Evolutionary conservation across 1,140 invertebrate species (phyloP).

Genomic region (Diprion similis): DNA sequence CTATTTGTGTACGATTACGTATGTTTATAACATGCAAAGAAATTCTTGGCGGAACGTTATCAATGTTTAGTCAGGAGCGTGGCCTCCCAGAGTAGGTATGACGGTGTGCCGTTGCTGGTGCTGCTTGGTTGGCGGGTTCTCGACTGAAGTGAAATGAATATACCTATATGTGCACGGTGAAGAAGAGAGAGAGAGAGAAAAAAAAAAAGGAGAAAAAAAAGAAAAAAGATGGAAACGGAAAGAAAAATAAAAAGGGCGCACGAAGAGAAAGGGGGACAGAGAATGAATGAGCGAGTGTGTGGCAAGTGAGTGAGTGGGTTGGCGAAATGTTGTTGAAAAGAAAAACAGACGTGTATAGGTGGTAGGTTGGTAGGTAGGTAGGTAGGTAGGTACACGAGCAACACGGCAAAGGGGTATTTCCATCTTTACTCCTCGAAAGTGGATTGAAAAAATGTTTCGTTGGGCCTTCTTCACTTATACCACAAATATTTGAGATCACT

Average conservation of each 20-base stretch:
- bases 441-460: too few species aligned
- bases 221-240: constrained; percentile 29
- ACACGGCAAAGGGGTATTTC: too few species aligned
- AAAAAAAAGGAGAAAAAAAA: constrained; percentile 19
- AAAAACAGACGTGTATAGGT: too few species aligned
- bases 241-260: constrained; percentile 37
- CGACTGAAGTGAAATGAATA: constrained; percentile 6
- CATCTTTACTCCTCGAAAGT: too few species aligned
- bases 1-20: constrained; percentile 63
- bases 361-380: background rate
- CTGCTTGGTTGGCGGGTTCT: constrained; percentile 34
- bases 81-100: background rate
- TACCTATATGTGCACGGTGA: constrained; percentile 23
- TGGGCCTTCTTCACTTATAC: too few species aligned
- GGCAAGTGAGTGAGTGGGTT: constrained; percentile 29
- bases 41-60: constrained; percentile 56
- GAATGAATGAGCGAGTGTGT: constrained; percentile 22
- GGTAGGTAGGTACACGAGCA: too few species aligned
- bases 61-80: constrained; percentile 62
- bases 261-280: constrained; percentile 31
- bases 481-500: too few species aligned
- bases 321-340: constrained; percentile 33
- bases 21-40: constrained; percentile 64
- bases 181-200: background rate
- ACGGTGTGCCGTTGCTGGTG: background rate